Evolutionary conservation across 2,113 vertebrate genomes (phyloP).

Genomic region (Notothenia coriiceps): DNA sequence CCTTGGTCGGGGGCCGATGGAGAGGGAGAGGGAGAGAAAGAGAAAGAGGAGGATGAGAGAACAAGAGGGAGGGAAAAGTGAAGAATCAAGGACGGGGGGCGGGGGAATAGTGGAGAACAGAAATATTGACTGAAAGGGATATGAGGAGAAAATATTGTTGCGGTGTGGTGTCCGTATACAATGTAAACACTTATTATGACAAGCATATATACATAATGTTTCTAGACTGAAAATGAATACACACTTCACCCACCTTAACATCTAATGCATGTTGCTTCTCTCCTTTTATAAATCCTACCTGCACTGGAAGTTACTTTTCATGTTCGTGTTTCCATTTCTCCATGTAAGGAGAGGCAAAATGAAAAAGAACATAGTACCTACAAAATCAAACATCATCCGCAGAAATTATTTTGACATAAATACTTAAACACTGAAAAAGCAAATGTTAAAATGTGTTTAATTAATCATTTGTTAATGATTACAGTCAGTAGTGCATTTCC

Average conservation of each 20-base stretch:
- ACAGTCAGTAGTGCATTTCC: no score
- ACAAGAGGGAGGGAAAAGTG: neutral
- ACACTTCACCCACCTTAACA: neutral
- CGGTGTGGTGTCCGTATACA: neutral
- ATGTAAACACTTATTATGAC: neutral
- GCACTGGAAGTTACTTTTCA: neutral
- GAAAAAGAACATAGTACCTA: no score
- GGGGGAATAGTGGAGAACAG: slow-evolving; percentile 25
- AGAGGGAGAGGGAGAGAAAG: slow-evolving; percentile 34
- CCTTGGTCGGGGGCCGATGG: slow-evolving; percentile 56
- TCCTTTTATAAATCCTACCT: neutral
- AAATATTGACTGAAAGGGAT: slow-evolving; percentile 26
- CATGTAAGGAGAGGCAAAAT: no score
- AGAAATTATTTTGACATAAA: neutral
- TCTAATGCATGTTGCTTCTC: neutral
- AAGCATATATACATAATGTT: neutral
- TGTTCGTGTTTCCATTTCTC: neutral
- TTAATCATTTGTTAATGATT: no score
- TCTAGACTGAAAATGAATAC: neutral
- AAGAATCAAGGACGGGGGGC: neutral
- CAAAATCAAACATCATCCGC: neutral
- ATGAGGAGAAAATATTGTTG: slow-evolving; percentile 5
- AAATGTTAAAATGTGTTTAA: neutral
- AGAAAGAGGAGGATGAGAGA: slow-evolving; percentile 27
- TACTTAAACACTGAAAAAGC: neutral